Evolutionary conservation across 2,888 invertebrate species (phyloP), one percentile per base, ranked within the genome.

Genomic region (Tipula vernalis): DNA sequence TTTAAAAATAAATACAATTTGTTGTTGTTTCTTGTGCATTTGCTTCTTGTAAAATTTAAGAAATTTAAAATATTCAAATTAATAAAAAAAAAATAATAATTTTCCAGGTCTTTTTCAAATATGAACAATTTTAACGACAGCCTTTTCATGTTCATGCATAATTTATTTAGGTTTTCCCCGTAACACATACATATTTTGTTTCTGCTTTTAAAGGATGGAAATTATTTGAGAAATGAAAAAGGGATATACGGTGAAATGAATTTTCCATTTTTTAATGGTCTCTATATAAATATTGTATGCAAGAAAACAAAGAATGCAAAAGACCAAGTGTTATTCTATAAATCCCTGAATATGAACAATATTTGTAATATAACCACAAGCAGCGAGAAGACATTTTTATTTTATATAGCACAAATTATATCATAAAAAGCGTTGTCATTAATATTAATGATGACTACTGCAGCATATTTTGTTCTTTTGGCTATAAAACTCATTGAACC

Each of bases 91-190:
- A 28, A 71, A 71, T 71, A 28, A 71, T 71, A 71, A 57, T 57
- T 71, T 71, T 71, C 71, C 71, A 71, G 71, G 71, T 57, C 8
- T 51, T 71, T 71, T 28, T 28, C 12, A 71, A 71, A 71, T 71
- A 71, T 28, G 71, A 71, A 71, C 18, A 71, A 71, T 71, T 28
- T 10, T 86, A 86, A 88, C 88, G 89, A 90, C 91, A 90, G 90
- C 90, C 90, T 91, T 91, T 91, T 91, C 91, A 91, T 91, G 91
- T 90, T 89, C 89, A 89, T 90, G 91, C 91, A 91, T 91, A 91
- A 91, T 91, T 91, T 71, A 71, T 71, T 71, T 71, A 51, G 51
- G 51, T 51, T 51, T 51, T 51, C 4, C 6, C 15, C 28, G 28
- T 28, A 28, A 0, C 28, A 28, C 28, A 28, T 28, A 28, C 28